Evolutionary conservation across 2,113 vertebrate genomes (phyloP).

Genomic region (Noctilio leporinus): DNA sequence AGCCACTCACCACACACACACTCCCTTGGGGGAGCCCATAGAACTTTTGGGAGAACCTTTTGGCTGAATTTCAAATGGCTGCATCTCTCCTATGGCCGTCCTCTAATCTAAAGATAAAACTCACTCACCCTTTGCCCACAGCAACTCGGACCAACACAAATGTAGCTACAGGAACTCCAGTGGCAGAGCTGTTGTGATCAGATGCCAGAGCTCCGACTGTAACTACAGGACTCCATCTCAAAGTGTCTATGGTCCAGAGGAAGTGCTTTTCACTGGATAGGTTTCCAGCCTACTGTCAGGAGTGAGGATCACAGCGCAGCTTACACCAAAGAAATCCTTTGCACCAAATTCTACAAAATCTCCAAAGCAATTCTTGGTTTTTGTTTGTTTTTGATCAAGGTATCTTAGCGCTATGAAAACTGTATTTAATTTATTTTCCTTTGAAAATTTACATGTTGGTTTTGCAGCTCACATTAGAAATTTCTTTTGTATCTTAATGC

Average conservation of each 20-base stretch:
- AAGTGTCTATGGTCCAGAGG: not conserved
- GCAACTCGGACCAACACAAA: not conserved
- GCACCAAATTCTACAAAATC: not conserved
- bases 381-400: not conserved
- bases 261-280: not conserved
- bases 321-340: not conserved
- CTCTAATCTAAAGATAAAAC: not conserved
- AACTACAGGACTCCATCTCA: not conserved
- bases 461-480: not conserved
- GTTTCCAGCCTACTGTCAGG: not conserved
- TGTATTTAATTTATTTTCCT: not conserved
- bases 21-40: not conserved
- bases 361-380: not conserved
- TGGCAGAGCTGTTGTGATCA: not conserved
- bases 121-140: not conserved
- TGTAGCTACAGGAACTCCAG: not conserved
- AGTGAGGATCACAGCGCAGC: not conserved
- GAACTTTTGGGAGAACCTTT: not conserved
- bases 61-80: not conserved
- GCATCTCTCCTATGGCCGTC: not conserved
- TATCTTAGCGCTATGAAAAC: not conserved
- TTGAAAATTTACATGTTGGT: not conserved
- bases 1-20: not conserved
- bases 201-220: fast-evolving
- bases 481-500: not conserved